phyloP scores from a whole-genome alignment of 2,113 vertebrate species.

The Mirounga angustirostris region DNA sequence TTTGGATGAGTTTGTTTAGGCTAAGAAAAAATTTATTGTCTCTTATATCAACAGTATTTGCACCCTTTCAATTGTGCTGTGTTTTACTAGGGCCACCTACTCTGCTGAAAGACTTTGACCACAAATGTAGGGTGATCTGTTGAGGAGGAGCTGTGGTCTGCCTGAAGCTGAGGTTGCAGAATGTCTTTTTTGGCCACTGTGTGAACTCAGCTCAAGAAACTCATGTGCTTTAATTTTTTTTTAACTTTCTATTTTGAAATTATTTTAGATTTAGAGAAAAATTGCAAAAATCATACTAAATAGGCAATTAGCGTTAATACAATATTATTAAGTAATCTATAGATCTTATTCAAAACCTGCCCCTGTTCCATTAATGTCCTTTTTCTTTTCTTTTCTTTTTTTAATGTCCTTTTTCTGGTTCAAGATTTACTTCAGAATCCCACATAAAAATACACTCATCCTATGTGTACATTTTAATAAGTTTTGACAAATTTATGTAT shows the following conservation, averaged over 20 bases:
- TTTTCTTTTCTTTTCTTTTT: background rate
- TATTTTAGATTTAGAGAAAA: background rate
- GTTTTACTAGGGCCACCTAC: conserved; percentile 78
- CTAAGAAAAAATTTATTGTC: conserved; percentile 75
- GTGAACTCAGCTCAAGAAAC: background rate
- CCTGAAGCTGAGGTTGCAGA: conserved; percentile 68
- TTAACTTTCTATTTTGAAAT: conserved; percentile 38
- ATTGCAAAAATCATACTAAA: background rate
- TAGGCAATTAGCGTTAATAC: background rate
- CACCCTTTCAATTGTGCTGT: conserved; percentile 34
- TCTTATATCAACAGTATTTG: conserved; percentile 67
- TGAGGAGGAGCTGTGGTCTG: conserved; percentile 69
- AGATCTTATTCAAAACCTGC: background rate
- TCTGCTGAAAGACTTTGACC: conserved; percentile 67
- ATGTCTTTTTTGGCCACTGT: conserved; percentile 59
- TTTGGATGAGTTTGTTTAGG: conserved; percentile 68
- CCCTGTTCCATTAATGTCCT: background rate
- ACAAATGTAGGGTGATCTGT: conserved; percentile 62
- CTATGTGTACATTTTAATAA: background rate
- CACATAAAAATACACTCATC: background rate
- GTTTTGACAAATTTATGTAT: background rate
- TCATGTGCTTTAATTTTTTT: background rate
- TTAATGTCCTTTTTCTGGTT: background rate
- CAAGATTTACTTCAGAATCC: background rate
- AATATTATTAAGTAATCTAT: background rate